A percentile compares a stretch with the other conserved stretches of the same genome.
These are phyloP conservation scores for Tromatobia lineatoria DNA, from an alignment of 2,888 invertebrate species.

Conservation along the genomic window DNA sequence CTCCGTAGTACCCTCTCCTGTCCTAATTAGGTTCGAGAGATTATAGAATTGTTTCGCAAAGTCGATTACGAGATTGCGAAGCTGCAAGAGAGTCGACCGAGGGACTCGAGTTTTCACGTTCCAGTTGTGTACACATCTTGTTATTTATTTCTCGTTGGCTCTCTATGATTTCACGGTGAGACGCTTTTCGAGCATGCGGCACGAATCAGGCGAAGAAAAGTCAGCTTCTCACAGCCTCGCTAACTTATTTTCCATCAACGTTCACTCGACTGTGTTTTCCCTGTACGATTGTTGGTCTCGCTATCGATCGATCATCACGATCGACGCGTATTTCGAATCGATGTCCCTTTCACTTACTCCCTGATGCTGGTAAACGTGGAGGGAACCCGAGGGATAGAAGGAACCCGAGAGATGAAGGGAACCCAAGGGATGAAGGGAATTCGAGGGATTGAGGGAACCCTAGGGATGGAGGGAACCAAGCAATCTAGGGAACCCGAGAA, in stretches of 20 bases:
- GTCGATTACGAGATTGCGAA: conserved; percentile 82
- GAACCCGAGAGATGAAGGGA: too few relatives aligned
- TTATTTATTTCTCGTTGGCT: neutral
- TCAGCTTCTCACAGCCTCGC: too few relatives aligned
- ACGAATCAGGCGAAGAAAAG: neutral
- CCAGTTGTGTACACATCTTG: conserved; percentile 11
- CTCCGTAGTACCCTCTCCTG: neutral
- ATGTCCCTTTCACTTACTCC: conserved; percentile 17
- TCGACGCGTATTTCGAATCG: conserved; percentile 58
- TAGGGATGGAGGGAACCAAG: too few relatives aligned
- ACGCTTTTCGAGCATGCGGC: conserved; percentile 42
- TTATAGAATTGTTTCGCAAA: conserved; percentile 84
- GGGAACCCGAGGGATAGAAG: too few relatives aligned
- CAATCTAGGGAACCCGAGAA: too few relatives aligned
- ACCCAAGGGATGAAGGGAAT: too few relatives aligned
- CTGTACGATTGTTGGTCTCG: neutral
- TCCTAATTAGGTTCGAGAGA: conserved; percentile 84
- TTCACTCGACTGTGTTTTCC: neutral
- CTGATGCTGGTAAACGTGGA: conserved; percentile 44
- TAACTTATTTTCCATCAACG: conserved; percentile 13
- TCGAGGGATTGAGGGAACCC: too few relatives aligned
- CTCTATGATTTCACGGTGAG: conserved; percentile 69
- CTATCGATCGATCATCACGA: conserved; percentile 66
- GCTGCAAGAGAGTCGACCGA: conserved; percentile 28
- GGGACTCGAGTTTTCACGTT: conserved; percentile 9